Conservation (phyloP, 30 jellyfish, hydroid and myxozoan species). For the Aurelia sp. region DNA sequence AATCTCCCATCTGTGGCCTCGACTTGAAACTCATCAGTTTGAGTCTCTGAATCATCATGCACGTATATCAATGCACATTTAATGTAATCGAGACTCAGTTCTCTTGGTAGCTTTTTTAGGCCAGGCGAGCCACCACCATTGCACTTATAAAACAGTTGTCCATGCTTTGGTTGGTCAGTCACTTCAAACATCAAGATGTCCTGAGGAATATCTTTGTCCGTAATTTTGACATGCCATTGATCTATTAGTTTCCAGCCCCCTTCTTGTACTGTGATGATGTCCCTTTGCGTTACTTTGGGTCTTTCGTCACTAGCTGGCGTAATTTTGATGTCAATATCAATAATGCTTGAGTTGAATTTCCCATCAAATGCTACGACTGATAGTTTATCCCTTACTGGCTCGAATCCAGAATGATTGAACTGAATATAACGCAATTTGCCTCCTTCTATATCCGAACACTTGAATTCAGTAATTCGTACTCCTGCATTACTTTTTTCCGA, state of each 20-base stretch:
- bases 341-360: constrained; percentile 27
- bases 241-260: constrained; percentile 65
- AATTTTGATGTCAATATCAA: constrained; percentile 9
- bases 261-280: constrained; percentile 48
- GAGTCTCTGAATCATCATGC: constrained; percentile 67
- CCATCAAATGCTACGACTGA: constrained; percentile 53
- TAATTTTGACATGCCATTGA: constrained; percentile 6
- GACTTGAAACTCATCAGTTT: constrained; percentile 32
- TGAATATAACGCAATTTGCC: constrained; percentile 27
- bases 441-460: constrained; percentile 33
- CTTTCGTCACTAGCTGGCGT: constrained; percentile 44
- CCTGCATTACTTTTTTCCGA: constrained; percentile 63
- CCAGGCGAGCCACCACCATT: constrained; percentile 41
- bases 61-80: constrained; percentile 46
- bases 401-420: constrained; percentile 47
- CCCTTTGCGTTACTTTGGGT: constrained; percentile 26
- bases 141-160: constrained; percentile 61
- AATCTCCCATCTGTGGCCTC: constrained; percentile 55
- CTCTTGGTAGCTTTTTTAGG: not conserved
- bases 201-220: constrained; percentile 55
- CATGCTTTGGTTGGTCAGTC: constrained; percentile 46
- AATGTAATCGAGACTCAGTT: constrained; percentile 3
- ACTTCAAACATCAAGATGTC: constrained; percentile 26
- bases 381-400: constrained; percentile 20
- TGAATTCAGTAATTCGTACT: constrained; percentile 33